Evolutionary conservation across 2,797 vertebrate species (phyloP), one percentile per base, ranked within the genome.

Genomic region (Poliocrania exsul): DNA sequence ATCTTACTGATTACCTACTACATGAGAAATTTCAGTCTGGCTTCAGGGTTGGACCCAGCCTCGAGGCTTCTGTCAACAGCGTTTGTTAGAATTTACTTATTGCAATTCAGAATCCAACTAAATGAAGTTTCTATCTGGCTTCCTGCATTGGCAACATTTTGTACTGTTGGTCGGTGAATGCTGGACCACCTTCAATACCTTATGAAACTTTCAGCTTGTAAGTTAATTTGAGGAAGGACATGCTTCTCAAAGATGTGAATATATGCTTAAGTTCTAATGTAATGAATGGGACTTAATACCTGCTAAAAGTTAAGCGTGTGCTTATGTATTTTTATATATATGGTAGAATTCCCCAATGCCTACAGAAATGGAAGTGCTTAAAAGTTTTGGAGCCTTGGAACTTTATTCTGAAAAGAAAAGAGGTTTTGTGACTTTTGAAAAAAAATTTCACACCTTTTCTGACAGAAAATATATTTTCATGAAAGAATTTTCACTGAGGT

Each of bases 1-100:
- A 88, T 95, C 89, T 96, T 96, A 96, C 96, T 96, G 95, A 97
- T 96, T 96, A 96, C 91, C 93, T 96, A 93, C 87, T 94, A 95
- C 80, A 96, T 94, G 95, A 96, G 85, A 97, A 95, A 96, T 92
- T 96, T 96, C 94, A 94, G 87, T 93, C 87, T 88, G 87, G 91
- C 77, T 90, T 94, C 87, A 92, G 58, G 69, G 65, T 79, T 97
- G 95, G 93, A 96, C 70, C 33, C 24, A 3, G 62, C 92, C 89
- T 92, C 89, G 80, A 92, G 69, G 54, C 82, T 96, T 96, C 95
- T 96, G 94, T 97, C 92, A 93, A 77, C 95, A 94, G 65, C 54
- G 73, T 91, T 93, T 93, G 58, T 88, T 92, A 90, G 86, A 96
- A 96, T 96, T 97, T 97, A 96, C 84, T 96, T 94, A 90, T 88